Conservation (phyloP, 2,113 vertebrate species). For the Colinus virginianus region DNA sequence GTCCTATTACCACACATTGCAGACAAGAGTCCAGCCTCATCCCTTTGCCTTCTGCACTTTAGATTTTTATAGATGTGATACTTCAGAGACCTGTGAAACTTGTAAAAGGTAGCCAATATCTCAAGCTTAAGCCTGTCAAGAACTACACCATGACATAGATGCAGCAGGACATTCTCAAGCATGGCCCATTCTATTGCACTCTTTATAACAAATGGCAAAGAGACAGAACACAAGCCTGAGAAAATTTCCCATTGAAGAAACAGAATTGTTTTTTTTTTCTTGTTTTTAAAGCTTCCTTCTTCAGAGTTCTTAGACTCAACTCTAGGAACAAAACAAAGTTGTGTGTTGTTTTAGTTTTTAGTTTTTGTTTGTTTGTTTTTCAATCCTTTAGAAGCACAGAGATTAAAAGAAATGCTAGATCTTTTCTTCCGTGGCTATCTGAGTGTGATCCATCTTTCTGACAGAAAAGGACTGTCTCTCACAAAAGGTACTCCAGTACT, state of each 20-base stretch:
- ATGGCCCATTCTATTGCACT: not conserved
- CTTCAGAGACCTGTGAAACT: not conserved
- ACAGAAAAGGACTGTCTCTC: not conserved
- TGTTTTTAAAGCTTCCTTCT: not conserved
- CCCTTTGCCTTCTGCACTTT: too few relatives aligned
- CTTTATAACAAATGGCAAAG: not conserved
- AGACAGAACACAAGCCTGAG: not conserved
- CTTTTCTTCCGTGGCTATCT: not conserved
- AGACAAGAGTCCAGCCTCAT: too few relatives aligned
- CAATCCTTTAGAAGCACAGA: not conserved
- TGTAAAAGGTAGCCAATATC: not conserved
- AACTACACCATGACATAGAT: not conserved
- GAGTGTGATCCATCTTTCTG: not conserved
- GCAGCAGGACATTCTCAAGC: not conserved
- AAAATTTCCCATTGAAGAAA: not conserved
- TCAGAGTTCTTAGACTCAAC: not conserved
- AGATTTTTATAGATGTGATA: not conserved
- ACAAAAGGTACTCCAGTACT: accelerated
- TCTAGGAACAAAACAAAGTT: not conserved
- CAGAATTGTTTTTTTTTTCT: not conserved
- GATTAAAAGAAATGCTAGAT: not conserved
- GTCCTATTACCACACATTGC: too few relatives aligned
- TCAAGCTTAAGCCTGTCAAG: not conserved
- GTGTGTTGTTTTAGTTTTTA: not conserved
- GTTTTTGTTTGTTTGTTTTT: not conserved